phyloP scores from a whole-genome alignment of 2,797 vertebrate species.

The Trichosurus vulpecula region DNA sequence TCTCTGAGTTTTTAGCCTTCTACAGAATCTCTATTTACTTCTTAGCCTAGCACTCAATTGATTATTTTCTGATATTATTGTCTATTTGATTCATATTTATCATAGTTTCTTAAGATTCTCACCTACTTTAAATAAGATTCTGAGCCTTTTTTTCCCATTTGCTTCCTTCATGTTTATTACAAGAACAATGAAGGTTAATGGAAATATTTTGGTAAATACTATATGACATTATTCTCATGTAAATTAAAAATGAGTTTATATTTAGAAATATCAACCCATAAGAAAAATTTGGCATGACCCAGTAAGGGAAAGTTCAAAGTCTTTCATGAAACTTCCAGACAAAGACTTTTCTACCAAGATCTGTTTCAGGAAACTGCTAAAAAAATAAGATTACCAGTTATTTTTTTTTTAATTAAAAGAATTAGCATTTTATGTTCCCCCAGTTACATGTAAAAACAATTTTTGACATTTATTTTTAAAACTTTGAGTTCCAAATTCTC shows the following conservation, averaged over 20 bases:
- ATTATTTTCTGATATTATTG: not conserved
- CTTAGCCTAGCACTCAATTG: not conserved
- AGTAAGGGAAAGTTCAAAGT: slow-evolving; percentile 36
- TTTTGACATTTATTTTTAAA: too few relatives aligned
- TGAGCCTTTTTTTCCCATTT: too few relatives aligned
- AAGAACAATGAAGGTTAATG: too few relatives aligned
- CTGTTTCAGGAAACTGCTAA: not conserved
- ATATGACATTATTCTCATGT: not conserved
- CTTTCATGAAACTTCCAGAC: not conserved
- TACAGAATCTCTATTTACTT: too few relatives aligned
- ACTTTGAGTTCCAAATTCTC: too few relatives aligned
- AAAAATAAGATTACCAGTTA: slow-evolving; percentile 4
- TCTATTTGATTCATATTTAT: not conserved
- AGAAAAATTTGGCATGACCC: slow-evolving; percentile 6
- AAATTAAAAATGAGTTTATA: slow-evolving; percentile 40
- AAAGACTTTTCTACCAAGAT: slow-evolving; percentile 18
- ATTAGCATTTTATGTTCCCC: too few relatives aligned
- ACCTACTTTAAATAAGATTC: too few relatives aligned
- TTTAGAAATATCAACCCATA: slow-evolving; percentile 41
- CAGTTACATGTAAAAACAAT: too few relatives aligned
- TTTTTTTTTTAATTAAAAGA: not conserved
- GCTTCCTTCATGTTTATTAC: too few relatives aligned
- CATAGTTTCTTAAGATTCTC: too few relatives aligned
- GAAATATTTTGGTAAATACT: too few relatives aligned
- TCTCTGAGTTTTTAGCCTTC: too few relatives aligned